phyloP scores from a whole-genome alignment of 2,113 vertebrate genomes.

The Argyrosomus japonicus region DNA sequence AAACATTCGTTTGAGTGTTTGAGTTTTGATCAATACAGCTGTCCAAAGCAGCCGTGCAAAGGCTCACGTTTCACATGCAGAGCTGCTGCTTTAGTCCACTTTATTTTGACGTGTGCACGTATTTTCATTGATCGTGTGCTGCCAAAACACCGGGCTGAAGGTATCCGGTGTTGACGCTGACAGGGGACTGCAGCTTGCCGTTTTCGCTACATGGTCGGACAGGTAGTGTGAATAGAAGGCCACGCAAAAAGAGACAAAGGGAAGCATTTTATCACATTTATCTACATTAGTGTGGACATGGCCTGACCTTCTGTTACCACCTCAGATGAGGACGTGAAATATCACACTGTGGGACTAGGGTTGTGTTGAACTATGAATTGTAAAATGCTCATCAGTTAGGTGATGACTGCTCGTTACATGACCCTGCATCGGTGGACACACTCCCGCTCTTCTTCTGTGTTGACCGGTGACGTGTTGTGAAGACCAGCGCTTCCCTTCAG shows the following conservation, averaged over 20 bases:
- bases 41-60: background rate
- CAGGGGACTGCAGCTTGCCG: too few relatives aligned
- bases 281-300: slow-evolving; percentile 20
- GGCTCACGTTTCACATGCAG: background rate
- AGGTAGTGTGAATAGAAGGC: background rate
- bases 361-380: background rate
- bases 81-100: background rate
- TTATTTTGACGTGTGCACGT: background rate
- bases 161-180: background rate
- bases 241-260: background rate
- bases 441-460: slow-evolving; percentile 11
- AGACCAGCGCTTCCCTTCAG: slow-evolving; percentile 4
- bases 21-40: background rate
- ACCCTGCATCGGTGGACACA: slow-evolving; percentile 5
- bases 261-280: background rate
- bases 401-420: background rate
- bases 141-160: background rate
- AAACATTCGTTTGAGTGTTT: background rate
- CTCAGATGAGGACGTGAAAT: background rate
- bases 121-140: background rate
- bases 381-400: slow-evolving; percentile 17
- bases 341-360: background rate
- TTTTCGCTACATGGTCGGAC: background rate
- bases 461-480: slow-evolving; percentile 1
- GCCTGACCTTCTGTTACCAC: background rate